Evolutionary conservation across 2,113 vertebrate genomes (phyloP), one percentile per base, ranked within the genome.

Genomic region (Eidolon helvum): DNA sequence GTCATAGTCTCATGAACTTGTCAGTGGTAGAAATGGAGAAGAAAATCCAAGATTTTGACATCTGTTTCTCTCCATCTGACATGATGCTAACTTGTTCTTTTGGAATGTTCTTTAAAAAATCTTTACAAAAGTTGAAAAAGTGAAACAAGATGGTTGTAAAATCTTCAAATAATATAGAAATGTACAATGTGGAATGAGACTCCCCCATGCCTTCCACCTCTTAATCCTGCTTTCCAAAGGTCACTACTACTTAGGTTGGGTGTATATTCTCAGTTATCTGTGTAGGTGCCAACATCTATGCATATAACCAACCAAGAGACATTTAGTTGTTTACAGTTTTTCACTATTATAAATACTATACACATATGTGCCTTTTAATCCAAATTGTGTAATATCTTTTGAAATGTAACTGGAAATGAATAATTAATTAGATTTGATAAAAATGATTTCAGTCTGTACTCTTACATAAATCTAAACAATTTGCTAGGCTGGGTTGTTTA

Each of bases 381-480:
- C 53, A 78, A 87, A 82, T 79, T 18, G 18, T 57, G 4, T 59
- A 71, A 59, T 86, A 61, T 74, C 40, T 85, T 28, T 68, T 80
- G 35, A 91, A 40, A 92, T 90, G 5, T 89, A 89, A 89, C 88
- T 87, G n/a, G 48, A 96, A 92, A 92, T 89, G 59, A 95, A 16
- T 79, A 79, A 48, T 48, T 16, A 50, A 53, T 82, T 95, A 87
- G 24, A 84, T 66, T 78, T 38, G 45, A 21, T 87, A 79, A 79
- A 74, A 69, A 75, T 59, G 12, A 91, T 88, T 86, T 77, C 74
- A 71, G 7, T 75, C 43, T 78, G 24, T 93, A 74, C 30, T 93
- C 35, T 61, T 69, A 61, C 0, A 5, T 89, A 89, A 90, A 21
- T 63, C 45, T 96, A 59, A 92, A 65, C 8, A 66, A 45, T 68